phyloP scores from a whole-genome alignment of 2,888 invertebrate genomes.

The Cheilosia urbana region DNA sequence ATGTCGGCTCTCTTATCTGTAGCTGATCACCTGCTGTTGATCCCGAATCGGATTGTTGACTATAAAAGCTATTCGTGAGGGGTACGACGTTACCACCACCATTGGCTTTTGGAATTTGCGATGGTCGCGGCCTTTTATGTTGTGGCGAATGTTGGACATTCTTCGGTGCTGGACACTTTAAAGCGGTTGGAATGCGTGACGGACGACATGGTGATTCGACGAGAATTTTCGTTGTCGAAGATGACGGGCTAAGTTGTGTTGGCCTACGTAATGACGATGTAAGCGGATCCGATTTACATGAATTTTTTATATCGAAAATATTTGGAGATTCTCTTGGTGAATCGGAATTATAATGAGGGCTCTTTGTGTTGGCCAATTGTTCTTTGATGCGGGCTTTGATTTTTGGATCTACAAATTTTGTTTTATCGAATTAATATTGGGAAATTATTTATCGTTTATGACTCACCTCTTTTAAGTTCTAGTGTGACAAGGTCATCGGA shows the following conservation, averaged over 20 bases:
- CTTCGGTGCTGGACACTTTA: conserved; percentile 81
- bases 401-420: conserved; percentile 89
- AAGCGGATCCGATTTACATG: conserved; percentile 78
- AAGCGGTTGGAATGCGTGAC: conserved; percentile 86
- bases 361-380: conserved; percentile 87
- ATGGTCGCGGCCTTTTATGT: conserved; percentile 82
- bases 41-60: conserved; percentile 64
- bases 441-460: not conserved
- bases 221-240: conserved; percentile 79
- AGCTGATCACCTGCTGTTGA: conserved; percentile 70
- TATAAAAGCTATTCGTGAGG: conserved; percentile 64
- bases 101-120: conserved; percentile 83
- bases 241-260: conserved; percentile 81
- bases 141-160: conserved; percentile 83
- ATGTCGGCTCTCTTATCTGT: conserved; percentile 78
- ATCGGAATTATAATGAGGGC: conserved; percentile 84
- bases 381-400: conserved; percentile 92
- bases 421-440: not conserved
- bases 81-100: conserved; percentile 75
- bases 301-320: conserved; percentile 83
- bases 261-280: conserved; percentile 77
- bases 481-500: conserved; percentile 95
- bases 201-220: conserved; percentile 82
- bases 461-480: conserved; percentile 95
- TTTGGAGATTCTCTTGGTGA: conserved; percentile 84